Evolutionary conservation across 2,797 vertebrate genomes (phyloP).

Genomic region (Rhyacichthys aspro): DNA sequence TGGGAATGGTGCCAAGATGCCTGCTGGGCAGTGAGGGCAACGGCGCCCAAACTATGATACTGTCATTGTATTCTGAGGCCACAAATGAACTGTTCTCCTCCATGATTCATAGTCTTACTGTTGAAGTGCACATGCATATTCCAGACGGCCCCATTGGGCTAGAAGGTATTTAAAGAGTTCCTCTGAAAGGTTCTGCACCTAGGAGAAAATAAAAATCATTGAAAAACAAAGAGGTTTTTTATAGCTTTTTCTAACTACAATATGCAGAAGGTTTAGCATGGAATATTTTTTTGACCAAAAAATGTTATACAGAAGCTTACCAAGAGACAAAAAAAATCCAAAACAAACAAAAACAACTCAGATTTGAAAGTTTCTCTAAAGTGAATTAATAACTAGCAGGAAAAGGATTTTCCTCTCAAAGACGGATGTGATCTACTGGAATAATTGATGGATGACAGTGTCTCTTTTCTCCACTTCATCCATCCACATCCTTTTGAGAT

Average conservation of each 20-base stretch:
- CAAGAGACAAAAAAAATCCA: no score
- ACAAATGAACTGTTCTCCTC: slow-evolving; percentile 55
- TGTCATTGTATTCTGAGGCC: slow-evolving; percentile 62
- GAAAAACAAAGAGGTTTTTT: not conserved
- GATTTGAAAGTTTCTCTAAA: slow-evolving; percentile 5
- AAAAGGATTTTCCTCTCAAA: slow-evolving; percentile 4
- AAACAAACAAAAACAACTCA: not conserved
- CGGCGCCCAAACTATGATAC: slow-evolving; percentile 41
- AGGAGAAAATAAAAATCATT: slow-evolving; percentile 24
- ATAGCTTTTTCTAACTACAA: not conserved
- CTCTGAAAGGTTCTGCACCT: slow-evolving; percentile 12
- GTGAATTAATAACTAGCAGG: slow-evolving; percentile 26
- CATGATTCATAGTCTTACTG: slow-evolving; percentile 68
- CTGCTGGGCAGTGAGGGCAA: slow-evolving; percentile 69
- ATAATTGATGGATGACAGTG: slow-evolving; percentile 74
- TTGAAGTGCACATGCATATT: slow-evolving; percentile 18
- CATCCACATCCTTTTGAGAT: slow-evolving; percentile 70
- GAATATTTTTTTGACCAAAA: no score
- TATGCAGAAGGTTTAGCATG: no score
- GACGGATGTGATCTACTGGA: slow-evolving; percentile 66
- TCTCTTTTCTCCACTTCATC: slow-evolving; percentile 46
- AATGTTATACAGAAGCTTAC: no score
- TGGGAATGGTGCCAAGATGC: slow-evolving; percentile 69
- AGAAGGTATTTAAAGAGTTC: slow-evolving; percentile 9
- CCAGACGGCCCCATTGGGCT: slow-evolving; percentile 51